Evolutionary conservation across 37 sponge, comb jelly and placozoan genomes (phyloP).

Genomic region (Trichoplax adhaerens): DNA sequence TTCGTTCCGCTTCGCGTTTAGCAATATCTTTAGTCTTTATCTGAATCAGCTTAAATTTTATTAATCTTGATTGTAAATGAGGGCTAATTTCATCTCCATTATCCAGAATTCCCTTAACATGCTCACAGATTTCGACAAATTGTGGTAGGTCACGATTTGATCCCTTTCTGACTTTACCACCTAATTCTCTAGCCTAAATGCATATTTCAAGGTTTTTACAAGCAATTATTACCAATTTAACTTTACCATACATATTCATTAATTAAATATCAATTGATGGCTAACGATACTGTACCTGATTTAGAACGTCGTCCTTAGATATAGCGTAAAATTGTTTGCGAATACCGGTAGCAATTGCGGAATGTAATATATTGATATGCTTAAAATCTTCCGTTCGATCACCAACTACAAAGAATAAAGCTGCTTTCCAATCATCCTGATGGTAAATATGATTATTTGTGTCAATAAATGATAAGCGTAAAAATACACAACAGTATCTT

Average conservation of each 20-base stretch:
- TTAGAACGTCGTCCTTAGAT: slow-evolving; percentile 16
- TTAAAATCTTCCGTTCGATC: slow-evolving; percentile 1
- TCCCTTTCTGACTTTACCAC: too few species aligned
- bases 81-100: slow-evolving; percentile 20
- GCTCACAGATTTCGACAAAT: slow-evolving; percentile 41
- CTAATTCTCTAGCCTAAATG: neutral
- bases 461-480: too few species aligned
- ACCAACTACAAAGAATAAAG: slow-evolving; percentile 20
- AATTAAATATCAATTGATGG: neutral
- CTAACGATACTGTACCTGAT: slow-evolving; percentile 2
- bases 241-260: slow-evolving; percentile 10
- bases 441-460: too few species aligned
- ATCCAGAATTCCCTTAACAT: slow-evolving; percentile 13
- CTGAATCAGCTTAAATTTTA: slow-evolving; percentile 39
- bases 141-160: too few species aligned
- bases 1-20: slow-evolving; percentile 6
- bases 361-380: slow-evolving; percentile 11
- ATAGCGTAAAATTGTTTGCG: slow-evolving; percentile 20
- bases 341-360: slow-evolving; percentile 3
- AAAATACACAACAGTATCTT: too few species aligned
- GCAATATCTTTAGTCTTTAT: slow-evolving; percentile 4
- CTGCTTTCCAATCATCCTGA: slow-evolving; percentile 37
- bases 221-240: slow-evolving; percentile 12
- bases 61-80: slow-evolving; percentile 24
- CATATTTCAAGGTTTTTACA: slow-evolving; percentile 4